Evolutionary conservation across 1,140 invertebrate species (phyloP).

Genomic region (Orius insidiosus): DNA sequence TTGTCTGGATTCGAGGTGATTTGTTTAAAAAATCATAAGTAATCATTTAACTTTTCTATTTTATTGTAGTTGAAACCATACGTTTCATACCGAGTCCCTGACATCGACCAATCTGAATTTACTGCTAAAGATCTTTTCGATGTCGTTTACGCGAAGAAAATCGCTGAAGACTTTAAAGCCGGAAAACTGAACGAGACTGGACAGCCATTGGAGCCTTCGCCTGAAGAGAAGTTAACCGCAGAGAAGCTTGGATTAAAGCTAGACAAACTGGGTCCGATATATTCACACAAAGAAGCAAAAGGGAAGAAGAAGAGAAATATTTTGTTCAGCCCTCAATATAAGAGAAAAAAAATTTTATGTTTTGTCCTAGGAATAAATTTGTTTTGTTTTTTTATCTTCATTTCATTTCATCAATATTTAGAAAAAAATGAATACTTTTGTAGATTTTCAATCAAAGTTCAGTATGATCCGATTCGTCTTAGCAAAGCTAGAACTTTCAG

Average conservation of each 20-base stretch:
- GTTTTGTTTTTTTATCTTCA: no score
- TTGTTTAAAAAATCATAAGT: background rate
- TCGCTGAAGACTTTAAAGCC: constrained; percentile 54
- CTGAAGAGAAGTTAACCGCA: constrained; percentile 48
- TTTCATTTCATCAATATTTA: no score
- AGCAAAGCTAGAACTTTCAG: no score
- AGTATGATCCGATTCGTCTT: no score
- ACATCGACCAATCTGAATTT: constrained; percentile 60
- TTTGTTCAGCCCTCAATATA: no score
- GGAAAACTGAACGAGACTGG: constrained; percentile 51
- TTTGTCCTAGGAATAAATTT: no score
- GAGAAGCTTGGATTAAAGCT: constrained; percentile 50
- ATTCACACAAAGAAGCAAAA: constrained; percentile 28
- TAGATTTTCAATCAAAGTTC: no score
- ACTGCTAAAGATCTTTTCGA: constrained; percentile 73
- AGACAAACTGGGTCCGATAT: constrained; percentile 61
- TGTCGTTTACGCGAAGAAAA: constrained; percentile 63
- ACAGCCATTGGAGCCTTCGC: constrained; percentile 46
- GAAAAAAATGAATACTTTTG: no score
- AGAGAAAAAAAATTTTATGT: no score
- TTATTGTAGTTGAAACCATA: constrained; percentile 70
- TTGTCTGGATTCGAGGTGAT: constrained; percentile 48
- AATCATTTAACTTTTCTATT: no score
- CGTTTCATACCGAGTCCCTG: constrained; percentile 64
- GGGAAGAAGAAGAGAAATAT: constrained; percentile 14